phyloP scores from a whole-genome alignment of 2,888 invertebrate genomes.

The Abrostola triplasia region DNA sequence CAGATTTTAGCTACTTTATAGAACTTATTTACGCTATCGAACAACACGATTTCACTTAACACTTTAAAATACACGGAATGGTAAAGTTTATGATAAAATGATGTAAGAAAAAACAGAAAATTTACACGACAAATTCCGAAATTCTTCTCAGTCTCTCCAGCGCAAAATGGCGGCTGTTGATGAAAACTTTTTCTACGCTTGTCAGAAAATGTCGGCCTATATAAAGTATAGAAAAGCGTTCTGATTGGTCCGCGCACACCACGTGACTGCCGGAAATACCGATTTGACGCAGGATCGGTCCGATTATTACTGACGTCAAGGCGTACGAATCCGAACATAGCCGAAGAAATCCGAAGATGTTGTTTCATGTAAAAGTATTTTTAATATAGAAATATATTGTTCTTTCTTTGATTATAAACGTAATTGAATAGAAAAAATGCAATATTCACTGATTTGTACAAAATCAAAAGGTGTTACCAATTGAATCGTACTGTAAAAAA shows the following conservation, averaged over 20 bases:
- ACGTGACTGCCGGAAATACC: conserved; percentile 86
- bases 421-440: neutral
- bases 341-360: conserved; percentile 74
- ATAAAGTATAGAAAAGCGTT: conserved; percentile 71
- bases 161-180: conserved; percentile 98
- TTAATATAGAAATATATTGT: conserved; percentile 26
- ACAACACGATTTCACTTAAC: conserved; percentile 87
- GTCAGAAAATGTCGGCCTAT: conserved; percentile 92
- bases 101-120: conserved; percentile 90
- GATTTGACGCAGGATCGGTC: conserved; percentile 83
- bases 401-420: conserved; percentile 1
- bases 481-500: conserved; percentile 21
- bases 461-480: neutral
- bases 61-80: conserved; percentile 89
- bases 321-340: conserved; percentile 74
- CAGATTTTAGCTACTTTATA: conserved; percentile 86
- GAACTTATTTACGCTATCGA: conserved; percentile 83
- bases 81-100: conserved; percentile 87
- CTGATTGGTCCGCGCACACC: conserved; percentile 82
- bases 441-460: neutral
- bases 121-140: conserved; percentile 92
- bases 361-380: conserved; percentile 60
- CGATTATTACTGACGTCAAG: conserved; percentile 83
- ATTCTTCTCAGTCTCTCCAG: conserved; percentile 93
- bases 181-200: conserved; percentile 98